A percentile compares a stretch with the other conserved stretches of the same genome.
These are phyloP conservation scores for Clarias gariepinus DNA, from an alignment of 2,113 vertebrate species.

Conservation along the genomic window DNA sequence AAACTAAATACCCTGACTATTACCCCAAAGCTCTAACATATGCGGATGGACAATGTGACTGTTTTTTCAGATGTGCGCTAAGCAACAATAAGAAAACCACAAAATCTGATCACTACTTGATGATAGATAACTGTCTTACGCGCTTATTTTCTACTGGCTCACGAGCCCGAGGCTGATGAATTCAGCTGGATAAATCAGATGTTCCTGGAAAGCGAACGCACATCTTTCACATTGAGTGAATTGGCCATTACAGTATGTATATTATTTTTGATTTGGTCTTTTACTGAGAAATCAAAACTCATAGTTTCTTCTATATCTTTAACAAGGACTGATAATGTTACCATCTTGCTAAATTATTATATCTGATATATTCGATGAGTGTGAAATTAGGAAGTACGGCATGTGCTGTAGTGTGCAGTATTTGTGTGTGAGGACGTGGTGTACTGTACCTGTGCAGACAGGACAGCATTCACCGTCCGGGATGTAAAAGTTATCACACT, in stretches of 20 bases:
- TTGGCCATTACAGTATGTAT: background rate
- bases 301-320: background rate
- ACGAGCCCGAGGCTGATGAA: background rate
- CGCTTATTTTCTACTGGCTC: background rate
- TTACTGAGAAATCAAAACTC: background rate
- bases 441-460: slow-evolving; percentile 73
- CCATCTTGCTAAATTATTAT: background rate
- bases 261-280: background rate
- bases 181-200: background rate
- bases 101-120: background rate
- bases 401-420: background rate
- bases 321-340: background rate
- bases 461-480: slow-evolving; percentile 81
- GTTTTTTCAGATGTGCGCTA: background rate
- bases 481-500: slow-evolving; percentile 78
- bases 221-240: background rate
- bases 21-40: background rate
- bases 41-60: background rate
- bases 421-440: background rate
- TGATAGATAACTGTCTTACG: background rate
- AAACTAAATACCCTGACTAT: background rate
- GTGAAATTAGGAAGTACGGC: background rate
- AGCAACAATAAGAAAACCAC: background rate
- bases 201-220: background rate
- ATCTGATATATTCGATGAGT: background rate